Evolutionary conservation across 2,113 vertebrate genomes (phyloP).

Genomic region (Cygnus atratus): DNA sequence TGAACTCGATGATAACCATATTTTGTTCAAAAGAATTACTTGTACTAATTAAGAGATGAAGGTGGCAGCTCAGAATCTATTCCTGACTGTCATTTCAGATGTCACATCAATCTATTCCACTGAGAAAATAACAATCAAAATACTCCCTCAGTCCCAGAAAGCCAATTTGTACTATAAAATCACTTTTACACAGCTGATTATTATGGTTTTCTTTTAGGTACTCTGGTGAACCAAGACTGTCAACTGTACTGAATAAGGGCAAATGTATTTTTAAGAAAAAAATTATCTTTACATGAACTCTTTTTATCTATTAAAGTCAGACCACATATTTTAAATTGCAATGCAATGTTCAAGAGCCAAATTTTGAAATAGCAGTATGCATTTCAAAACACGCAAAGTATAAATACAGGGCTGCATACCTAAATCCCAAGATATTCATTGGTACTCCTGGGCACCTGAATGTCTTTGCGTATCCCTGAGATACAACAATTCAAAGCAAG

Average conservation of each 20-base stretch:
- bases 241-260: not conserved
- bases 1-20: not conserved
- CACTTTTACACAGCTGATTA: not conserved
- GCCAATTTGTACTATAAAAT: not conserved
- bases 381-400: not conserved
- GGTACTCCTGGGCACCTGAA: not conserved
- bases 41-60: slow-evolving; percentile 59
- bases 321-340: accelerated
- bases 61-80: slow-evolving; percentile 48
- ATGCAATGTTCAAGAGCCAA: accelerated
- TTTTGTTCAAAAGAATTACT: slow-evolving; percentile 43
- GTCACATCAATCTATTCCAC: slow-evolving; percentile 46
- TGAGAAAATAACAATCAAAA: slow-evolving; percentile 40
- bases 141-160: not conserved
- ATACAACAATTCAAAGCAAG: not conserved
- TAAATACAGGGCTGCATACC: accelerated
- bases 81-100: slow-evolving; percentile 49
- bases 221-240: not conserved
- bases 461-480: accelerated
- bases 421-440: accelerated
- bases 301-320: not conserved
- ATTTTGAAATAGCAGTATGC: not conserved
- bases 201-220: not conserved
- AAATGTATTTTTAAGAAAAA: accelerated
- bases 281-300: accelerated